Conservation (phyloP, 2,888 invertebrate species). For the Lochmaea capreae region DNA sequence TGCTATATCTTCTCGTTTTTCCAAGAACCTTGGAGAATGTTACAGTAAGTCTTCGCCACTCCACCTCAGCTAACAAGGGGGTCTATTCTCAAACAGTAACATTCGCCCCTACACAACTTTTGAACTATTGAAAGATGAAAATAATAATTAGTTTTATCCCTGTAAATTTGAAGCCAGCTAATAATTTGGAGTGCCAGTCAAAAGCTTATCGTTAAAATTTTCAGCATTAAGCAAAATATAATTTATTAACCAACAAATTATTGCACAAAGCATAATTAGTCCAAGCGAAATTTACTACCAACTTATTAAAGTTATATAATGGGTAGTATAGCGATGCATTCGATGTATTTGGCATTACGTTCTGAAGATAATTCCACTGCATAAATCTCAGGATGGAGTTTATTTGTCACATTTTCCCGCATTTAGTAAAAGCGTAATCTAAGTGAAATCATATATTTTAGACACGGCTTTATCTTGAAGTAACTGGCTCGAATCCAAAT, state of each 20-base stretch:
- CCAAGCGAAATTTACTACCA: background rate
- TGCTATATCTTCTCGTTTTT: no score
- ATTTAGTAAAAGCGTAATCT: conserved; percentile 17
- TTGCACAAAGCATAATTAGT: background rate
- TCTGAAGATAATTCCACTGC: conserved; percentile 11
- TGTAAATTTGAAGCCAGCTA: no score
- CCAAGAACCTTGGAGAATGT: no score
- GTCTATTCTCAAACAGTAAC: no score
- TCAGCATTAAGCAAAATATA: background rate
- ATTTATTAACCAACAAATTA: background rate
- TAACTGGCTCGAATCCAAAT: conserved; percentile 10
- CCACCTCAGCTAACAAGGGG: no score
- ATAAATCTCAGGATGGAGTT: conserved; percentile 16
- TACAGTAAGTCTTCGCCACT: no score
- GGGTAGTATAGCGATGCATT: background rate
- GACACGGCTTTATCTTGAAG: conserved; percentile 9
- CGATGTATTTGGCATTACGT: background rate
- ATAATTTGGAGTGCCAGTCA: no score
- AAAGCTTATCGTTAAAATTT: no score
- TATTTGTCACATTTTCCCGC: conserved; percentile 25
- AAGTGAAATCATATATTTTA: conserved; percentile 16
- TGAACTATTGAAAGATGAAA: no score
- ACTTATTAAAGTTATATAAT: background rate
- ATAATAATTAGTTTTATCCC: no score
- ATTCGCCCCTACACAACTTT: no score